Base-by-base conservation (phyloP, 2,888 invertebrate species). In the Conops quadrifasciatus region DNA sequence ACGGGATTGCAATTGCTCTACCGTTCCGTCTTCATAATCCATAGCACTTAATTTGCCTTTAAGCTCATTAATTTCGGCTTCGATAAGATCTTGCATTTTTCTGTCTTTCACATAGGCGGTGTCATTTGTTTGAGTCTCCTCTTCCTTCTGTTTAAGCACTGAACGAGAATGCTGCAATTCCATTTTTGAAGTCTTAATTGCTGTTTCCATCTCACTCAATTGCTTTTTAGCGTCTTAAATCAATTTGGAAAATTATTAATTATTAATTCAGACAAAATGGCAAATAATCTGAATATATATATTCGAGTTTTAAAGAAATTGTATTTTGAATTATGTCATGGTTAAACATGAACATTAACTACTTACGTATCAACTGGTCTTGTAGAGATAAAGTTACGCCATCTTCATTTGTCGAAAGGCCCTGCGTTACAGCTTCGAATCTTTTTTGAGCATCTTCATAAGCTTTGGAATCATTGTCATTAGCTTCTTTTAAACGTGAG, bases 371-470 rank as follows among this genome's bases (percentile, higher is more conserved):
- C 24, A 97, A 89, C 83, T 96, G 96, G 76, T 96, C 94, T 82
- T 95, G 94, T 68, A 98, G 87, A 0, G 97, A 94, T 47, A 93
- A 93, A 7, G 94, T 91, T 80, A 91, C 89, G 0, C 95, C 95
- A 73, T 91, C 90, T 21, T 91, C 93, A 76, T 91, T 93, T 67
- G 93, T 91, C 53, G 93, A 89, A 78, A 93, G 88, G 13, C 98
- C 98, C 45, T 93, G 89, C 80, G 92, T 93, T 53, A 96, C 90
- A 24, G 95, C 95, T 80, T 97, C 92, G 80, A 92, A 94, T 76
- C 90, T 90, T 75, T 90, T 90, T 85, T 95, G 93, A 0, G 96
- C 94, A 47, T 88, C 88, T 11, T 88, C 87, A 76, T 94, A 89
- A 0, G 91, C 91, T 67, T 90, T 90, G 16, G 88, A 88, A 81